Base-by-base conservation (phyloP, 35 echinoderm and acorn worm genomes). In the Chiridota heheva region DNA sequence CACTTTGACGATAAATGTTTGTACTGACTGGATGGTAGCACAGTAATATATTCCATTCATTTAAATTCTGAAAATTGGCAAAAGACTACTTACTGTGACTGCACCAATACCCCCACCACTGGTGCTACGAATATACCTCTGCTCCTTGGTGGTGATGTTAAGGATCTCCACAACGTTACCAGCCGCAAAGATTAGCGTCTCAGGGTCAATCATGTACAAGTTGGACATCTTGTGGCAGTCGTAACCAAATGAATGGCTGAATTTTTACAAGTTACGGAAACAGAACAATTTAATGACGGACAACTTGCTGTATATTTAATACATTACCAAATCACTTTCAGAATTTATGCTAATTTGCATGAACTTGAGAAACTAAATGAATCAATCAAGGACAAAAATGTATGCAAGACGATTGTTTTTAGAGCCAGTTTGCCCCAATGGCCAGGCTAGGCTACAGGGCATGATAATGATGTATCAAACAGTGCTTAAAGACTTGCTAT, bases 41-140 rank as follows among this genome's bases (percentile, higher is more conserved):
- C n/a, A n/a, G n/a, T n/a, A n/a, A n/a, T n/a, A n/a, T n/a, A n/a
- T n/a, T n/a, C n/a, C n/a, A n/a, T n/a, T n/a, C n/a, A n/a, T n/a
- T n/a, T n/a, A n/a, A n/a, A n/a, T n/a, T n/a, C n/a, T n/a, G n/a
- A n/a, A n/a, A n/a, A n/a, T n/a, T n/a, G n/a, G n/a, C n/a, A n/a
- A n/a, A n/a, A n/a, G n/a, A n/a, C n/a, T 0, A 83, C 92, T 86
- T 44, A 96, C 92, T 5, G 92, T 85, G 7, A 96, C 82, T 2
- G 92, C 92, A 42, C 92, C 92, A 38, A 96, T 90, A 61, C 92
- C 92, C 6, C 92, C 92, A 5, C 92, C 92, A 87, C 92, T 90
- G 7, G 87, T 86, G 26, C 82, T 96, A 5, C 92, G 81, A 30
- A 96, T 74, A 38, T 96, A 96, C 53, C 67, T 73, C 57, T 96